Evolutionary conservation across 1,140 invertebrate genomes (phyloP).

Genomic region (Trachymyrmex cornetzi): DNA sequence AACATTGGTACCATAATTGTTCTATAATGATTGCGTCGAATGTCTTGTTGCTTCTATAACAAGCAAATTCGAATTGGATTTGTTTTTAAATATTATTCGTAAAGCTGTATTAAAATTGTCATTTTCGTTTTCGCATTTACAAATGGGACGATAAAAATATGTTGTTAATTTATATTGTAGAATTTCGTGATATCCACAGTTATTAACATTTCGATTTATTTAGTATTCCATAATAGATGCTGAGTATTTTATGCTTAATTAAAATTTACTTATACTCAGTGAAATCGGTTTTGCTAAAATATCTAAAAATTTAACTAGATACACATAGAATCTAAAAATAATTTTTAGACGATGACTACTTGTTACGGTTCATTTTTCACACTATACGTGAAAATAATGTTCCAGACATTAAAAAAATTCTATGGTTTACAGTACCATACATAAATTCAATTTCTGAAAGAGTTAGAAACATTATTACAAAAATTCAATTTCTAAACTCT

Average conservation of each 20-base stretch:
- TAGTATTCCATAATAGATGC: neutral
- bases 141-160: neutral
- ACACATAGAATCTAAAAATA: no score
- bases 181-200: neutral
- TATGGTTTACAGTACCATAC: no score
- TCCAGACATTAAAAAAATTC: no score
- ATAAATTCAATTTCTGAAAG: no score
- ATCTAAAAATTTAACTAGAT: no score
- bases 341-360: no score
- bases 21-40: conserved; percentile 83
- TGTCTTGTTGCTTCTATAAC: conserved; percentile 73
- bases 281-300: no score
- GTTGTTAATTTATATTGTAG: neutral
- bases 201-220: neutral
- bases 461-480: no score
- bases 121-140: conserved; percentile 3
- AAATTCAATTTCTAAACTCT: no score
- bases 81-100: conserved; percentile 18
- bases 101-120: conserved; percentile 46
- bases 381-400: no score
- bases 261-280: neutral
- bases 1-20: conserved; percentile 84
- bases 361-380: no score
- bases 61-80: conserved; percentile 53
- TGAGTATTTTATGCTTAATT: neutral